Evolutionary conservation across 35 echinoderm and acorn worm species (phyloP).

Genomic region (Diadema setosum): DNA sequence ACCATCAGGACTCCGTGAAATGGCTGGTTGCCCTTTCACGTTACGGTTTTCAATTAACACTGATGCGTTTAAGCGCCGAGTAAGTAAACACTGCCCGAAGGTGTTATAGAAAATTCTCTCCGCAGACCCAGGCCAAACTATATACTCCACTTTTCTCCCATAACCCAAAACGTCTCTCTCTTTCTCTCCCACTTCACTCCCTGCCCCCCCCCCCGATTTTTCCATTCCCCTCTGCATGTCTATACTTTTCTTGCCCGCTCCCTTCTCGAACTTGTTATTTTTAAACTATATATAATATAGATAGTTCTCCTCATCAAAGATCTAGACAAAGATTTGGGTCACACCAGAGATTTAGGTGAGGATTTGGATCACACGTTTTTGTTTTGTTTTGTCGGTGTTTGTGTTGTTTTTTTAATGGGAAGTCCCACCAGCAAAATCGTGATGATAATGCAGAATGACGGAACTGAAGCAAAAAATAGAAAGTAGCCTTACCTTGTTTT

Average conservation of each 20-base stretch:
- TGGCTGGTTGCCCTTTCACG: neutral
- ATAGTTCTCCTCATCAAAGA: no score
- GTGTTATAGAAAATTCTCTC: neutral
- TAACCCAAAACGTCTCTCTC: neutral
- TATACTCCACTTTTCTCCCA: neutral
- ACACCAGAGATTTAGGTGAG: no score
- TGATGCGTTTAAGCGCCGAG: neutral
- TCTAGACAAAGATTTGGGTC: neutral
- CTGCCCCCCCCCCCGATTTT: neutral
- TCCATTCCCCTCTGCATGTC: neutral
- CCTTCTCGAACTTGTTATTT: neutral
- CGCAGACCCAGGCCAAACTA: neutral
- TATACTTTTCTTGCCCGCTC: neutral
- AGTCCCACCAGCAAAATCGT: no score
- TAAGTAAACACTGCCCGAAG: conserved; percentile 1
- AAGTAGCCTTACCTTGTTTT: no score
- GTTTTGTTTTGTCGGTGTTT: no score
- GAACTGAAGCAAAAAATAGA: no score
- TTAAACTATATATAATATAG: no score
- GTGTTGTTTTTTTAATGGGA: no score
- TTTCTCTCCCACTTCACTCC: neutral
- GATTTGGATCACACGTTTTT: no score
- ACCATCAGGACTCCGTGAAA: no score
- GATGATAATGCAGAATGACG: no score
- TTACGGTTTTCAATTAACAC: neutral